Base-by-base conservation (phyloP, 2,113 vertebrate genomes). In the Microtus oregoni region DNA sequence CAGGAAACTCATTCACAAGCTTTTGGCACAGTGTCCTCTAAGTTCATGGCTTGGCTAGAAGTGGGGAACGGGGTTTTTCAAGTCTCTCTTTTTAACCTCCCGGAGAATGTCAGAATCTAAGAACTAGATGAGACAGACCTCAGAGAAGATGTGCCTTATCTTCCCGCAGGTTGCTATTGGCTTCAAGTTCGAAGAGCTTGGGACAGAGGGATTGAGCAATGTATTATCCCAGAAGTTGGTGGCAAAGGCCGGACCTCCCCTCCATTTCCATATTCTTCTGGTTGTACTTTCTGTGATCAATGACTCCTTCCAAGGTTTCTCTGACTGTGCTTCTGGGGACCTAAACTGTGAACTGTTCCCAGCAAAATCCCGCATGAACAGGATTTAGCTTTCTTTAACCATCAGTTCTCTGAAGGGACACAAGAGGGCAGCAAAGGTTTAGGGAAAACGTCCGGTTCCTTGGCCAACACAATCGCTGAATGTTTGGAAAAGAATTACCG, bases 401-500 rank as follows among this genome's bases (percentile, higher is more conserved):
- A n/a, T 95, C 82, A 96, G 32, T 98, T 97, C 94, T 95, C 89
- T 81, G 75, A 94, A 26, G 44, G 88, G 91, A 98, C 98, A 95
- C 98, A 93, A 20, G 98, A 97, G 98, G 98, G 98, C 98, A 98
- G 98, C 98, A 99, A 96, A 98, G 91, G 41, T 97, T 98, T 94
- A 97, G 90, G 98, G 90, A 77, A 93, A 91, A 55, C 44, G 0
- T 32, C 0, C 55, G 77, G 5, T 20, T 79, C 1, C 0, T 30
- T 41, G 24, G 7, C 52, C 82, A 77, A 28, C 15, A 70, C n/a
- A 35, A 15, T 35, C 13, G 58, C 12, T 41, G 94, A 75, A 72
- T 14, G 12, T 91, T 41, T 82, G 41, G 50, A n/a, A 92, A 92
- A 70, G 38, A 5, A 20, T 19, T 58, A 17, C n/a, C 17, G 67